A percentile compares a stretch with the other conserved stretches of the same genome.
These are phyloP conservation scores for Hirtodrosophila confusa DNA, from an alignment of 2,888 invertebrate species.

Conservation along the genomic window DNA sequence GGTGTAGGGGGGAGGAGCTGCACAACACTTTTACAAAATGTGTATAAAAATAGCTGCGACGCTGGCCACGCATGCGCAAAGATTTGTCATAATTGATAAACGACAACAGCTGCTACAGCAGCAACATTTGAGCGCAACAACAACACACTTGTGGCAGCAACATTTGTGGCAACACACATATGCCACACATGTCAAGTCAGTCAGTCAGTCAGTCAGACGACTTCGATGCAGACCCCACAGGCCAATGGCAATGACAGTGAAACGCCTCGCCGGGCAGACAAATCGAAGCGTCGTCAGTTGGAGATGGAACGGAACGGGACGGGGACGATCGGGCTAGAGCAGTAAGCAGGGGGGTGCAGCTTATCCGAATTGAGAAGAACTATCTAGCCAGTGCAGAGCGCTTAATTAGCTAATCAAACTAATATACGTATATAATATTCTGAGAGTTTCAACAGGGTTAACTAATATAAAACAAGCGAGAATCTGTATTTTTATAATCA, in stretches of 20 bases:
- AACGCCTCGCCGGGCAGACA: constrained; percentile 63
- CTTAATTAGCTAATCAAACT: too few relatives aligned
- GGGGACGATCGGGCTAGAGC: too few relatives aligned
- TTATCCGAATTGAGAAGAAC: too few relatives aligned
- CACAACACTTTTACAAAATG: constrained; percentile 34
- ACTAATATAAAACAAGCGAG: too few relatives aligned
- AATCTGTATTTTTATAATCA: too few relatives aligned
- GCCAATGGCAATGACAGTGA: constrained; percentile 57
- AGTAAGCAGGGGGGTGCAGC: too few relatives aligned
- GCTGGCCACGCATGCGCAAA: constrained; percentile 83
- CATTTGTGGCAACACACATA: constrained; percentile 31
- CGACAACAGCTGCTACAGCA: constrained; percentile 54
- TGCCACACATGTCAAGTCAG: constrained; percentile 56
- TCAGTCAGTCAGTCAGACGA: constrained; percentile 26
- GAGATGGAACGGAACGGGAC: too few relatives aligned
- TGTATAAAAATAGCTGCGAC: constrained; percentile 69
- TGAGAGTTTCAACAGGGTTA: too few relatives aligned
- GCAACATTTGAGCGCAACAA: constrained; percentile 25
- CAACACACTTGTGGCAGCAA: constrained; percentile 7
- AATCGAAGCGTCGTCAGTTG: constrained; percentile 55
- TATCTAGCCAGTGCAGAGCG: too few relatives aligned
- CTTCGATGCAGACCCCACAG: constrained; percentile 28
- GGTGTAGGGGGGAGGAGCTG: constrained; percentile 11
- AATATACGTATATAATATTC: too few relatives aligned
- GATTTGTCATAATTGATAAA: constrained; percentile 84